Evolutionary conservation across 2,888 invertebrate genomes (phyloP).

Genomic region (Leuctra nigra): DNA sequence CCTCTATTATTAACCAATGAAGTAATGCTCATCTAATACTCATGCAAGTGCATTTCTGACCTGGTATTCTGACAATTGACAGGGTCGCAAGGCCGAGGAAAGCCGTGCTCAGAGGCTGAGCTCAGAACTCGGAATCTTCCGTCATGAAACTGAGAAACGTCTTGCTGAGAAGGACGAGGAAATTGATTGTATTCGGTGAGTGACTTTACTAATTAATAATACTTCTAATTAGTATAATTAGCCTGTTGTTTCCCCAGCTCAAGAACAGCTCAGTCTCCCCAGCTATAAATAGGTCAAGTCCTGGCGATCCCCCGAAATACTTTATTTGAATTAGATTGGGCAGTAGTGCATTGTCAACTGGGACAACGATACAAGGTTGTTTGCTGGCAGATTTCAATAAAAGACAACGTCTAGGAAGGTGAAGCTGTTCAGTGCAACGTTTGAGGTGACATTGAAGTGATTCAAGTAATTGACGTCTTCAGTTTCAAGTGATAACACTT

Average conservation of each 20-base stretch:
- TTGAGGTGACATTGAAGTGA: background rate
- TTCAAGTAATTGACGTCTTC: background rate
- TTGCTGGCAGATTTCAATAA: constrained; percentile 7
- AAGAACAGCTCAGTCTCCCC: constrained; percentile 28
- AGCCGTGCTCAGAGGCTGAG: constrained; percentile 89
- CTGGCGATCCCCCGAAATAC: constrained; percentile 1
- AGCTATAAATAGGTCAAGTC: constrained; percentile 27
- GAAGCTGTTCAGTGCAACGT: background rate
- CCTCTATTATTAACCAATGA: too few species aligned
- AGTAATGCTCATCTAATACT: background rate
- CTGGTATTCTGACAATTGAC: constrained; percentile 18
- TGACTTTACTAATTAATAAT: constrained; percentile 26
- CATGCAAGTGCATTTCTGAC: background rate
- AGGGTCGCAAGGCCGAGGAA: constrained; percentile 97
- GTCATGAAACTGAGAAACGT: constrained; percentile 95
- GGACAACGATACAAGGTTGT: constrained; percentile 13
- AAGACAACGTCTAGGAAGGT: background rate
- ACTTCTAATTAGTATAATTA: background rate
- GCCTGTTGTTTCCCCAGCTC: constrained; percentile 23
- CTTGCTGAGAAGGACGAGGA: constrained; percentile 98
- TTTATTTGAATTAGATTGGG: constrained; percentile 12
- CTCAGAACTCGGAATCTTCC: constrained; percentile 88
- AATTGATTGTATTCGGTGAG: constrained; percentile 94
- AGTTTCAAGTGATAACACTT: background rate
- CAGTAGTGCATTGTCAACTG: constrained; percentile 5